Percentiles rank a stretch among this genome's conserved stretches.
These are phyloP conservation scores for Sphaerophoria taeniata DNA, from an alignment of 2,888 invertebrate species.

Conservation along the genomic window DNA sequence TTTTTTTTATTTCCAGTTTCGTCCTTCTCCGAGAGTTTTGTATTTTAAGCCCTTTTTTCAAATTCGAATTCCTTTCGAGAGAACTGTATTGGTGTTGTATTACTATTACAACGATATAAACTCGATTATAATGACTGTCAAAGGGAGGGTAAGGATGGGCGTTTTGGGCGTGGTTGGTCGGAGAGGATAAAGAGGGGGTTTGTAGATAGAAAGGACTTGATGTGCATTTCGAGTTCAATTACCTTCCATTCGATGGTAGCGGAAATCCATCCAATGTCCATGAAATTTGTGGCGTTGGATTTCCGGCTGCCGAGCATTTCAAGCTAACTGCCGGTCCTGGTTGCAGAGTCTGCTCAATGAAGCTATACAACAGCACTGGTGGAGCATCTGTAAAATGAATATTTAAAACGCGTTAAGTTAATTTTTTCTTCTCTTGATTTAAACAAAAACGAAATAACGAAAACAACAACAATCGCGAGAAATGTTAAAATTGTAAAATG, in stretches of 20 bases:
- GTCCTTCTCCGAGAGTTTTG: not conserved
- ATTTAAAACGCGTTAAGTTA: slow-evolving; percentile 61
- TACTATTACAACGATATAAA: slow-evolving; percentile 59
- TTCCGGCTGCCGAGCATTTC: slow-evolving; percentile 90
- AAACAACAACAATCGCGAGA: not conserved
- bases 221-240: slow-evolving; percentile 81
- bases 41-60: slow-evolving; percentile 4
- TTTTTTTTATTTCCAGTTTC: slow-evolving; percentile 37
- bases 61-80: slow-evolving; percentile 12
- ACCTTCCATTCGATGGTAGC: slow-evolving; percentile 85
- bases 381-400: slow-evolving; percentile 87
- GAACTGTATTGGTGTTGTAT: slow-evolving; percentile 11
- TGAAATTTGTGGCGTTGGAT: slow-evolving; percentile 91
- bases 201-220: not conserved
- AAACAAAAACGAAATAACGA: not conserved
- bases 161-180: not conserved
- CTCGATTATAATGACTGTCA: slow-evolving; percentile 65
- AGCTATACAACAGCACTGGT: slow-evolving; percentile 89
- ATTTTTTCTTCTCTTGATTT: slow-evolving; percentile 24
- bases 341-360: slow-evolving; percentile 91
- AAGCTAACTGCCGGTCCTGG: slow-evolving; percentile 91
- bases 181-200: not conserved
- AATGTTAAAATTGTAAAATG: slow-evolving; percentile 22
- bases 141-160: not conserved
- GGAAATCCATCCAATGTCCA: slow-evolving; percentile 91